Conservation (phyloP, 2,113 vertebrate genomes). For the Canis aureus region DNA sequence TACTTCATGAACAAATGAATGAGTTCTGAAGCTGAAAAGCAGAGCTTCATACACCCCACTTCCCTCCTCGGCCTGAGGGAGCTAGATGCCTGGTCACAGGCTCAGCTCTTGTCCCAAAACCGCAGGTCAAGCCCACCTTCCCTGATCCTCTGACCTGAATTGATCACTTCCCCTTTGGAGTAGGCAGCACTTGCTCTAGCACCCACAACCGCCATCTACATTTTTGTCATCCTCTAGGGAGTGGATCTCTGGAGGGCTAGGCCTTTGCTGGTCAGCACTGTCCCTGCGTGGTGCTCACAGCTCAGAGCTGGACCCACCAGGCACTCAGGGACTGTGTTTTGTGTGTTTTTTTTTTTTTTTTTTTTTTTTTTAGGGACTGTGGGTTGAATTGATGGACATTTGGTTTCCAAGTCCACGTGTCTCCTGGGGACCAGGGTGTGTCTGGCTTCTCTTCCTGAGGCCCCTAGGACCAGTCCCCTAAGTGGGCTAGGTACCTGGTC, state of each 20-base stretch:
- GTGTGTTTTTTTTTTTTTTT: too few relatives aligned
- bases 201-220: neutral
- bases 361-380: too few relatives aligned
- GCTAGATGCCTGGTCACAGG: neutral
- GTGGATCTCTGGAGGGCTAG: neutral
- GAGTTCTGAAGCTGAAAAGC: neutral
- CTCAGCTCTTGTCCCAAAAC: neutral
- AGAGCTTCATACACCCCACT: neutral
- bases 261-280: neutral
- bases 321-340: too few relatives aligned
- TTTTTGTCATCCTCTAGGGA: neutral
- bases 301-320: neutral
- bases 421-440: neutral
- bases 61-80: neutral
- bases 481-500: neutral
- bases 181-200: neutral
- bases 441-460: neutral
- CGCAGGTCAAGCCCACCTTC: neutral
- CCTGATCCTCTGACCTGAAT: neutral
- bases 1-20: neutral
- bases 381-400: neutral
- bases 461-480: neutral
- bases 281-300: too few relatives aligned
- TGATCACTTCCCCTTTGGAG: neutral
- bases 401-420: neutral